phyloP scores from a whole-genome alignment of 2,797 vertebrate species.

The Acestrorhynchus altus region DNA sequence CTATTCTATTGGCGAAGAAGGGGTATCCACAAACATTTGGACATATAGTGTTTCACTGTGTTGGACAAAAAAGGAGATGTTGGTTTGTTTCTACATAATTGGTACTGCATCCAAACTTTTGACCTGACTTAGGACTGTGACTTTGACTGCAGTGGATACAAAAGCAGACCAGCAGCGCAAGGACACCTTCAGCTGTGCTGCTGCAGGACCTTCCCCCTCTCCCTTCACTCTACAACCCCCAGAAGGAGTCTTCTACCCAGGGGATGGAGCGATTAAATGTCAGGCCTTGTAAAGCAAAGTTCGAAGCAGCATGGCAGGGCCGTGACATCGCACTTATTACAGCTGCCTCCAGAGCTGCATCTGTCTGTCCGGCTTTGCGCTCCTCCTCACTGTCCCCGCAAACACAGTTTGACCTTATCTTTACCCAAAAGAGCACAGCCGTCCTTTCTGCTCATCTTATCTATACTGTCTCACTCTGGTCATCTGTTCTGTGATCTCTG shows the following conservation, averaged over 20 bases:
- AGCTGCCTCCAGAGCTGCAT: conserved; percentile 28
- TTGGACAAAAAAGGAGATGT: too few species aligned
- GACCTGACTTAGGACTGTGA: neutral
- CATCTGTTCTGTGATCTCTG: conserved; percentile 23
- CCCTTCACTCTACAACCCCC: conserved; percentile 18
- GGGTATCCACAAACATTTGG: too few species aligned
- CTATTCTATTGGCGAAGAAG: too few species aligned
- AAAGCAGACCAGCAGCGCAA: conserved; percentile 52
- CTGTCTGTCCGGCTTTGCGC: conserved; percentile 1
- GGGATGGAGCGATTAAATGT: conserved; percentile 56
- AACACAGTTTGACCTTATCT: conserved; percentile 2
- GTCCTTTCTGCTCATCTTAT: neutral
- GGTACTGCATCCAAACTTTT: neutral
- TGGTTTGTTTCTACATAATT: too few species aligned
- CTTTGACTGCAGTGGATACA: neutral
- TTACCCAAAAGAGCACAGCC: conserved; percentile 17
- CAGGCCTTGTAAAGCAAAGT: conserved; percentile 52
- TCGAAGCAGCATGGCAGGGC: conserved; percentile 26
- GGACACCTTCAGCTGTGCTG: conserved; percentile 50
- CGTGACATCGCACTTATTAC: conserved; percentile 53
- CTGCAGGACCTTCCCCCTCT: neutral
- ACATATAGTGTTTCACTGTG: too few species aligned
- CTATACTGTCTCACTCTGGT: conserved; percentile 17
- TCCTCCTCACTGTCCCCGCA: neutral
- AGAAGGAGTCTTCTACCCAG: conserved; percentile 19